Conservation (phyloP, 2,888 invertebrate genomes). For the Synergus itoensis region DNA sequence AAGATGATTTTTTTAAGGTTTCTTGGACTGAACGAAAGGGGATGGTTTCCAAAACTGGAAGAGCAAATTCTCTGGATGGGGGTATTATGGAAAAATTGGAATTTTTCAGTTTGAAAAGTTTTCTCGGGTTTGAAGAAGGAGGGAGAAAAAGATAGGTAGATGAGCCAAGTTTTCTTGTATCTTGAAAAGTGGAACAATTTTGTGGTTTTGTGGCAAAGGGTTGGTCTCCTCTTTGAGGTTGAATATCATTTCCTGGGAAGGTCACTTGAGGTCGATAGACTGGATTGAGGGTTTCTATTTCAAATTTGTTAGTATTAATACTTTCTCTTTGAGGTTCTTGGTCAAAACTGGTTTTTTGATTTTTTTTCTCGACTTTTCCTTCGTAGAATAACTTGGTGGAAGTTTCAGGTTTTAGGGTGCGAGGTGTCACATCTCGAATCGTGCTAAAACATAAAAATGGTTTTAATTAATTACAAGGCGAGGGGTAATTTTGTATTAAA, state of each 20-base stretch:
- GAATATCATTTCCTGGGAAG: conserved; percentile 34
- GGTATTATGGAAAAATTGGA: conserved; percentile 21
- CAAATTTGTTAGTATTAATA: neutral
- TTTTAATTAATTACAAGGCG: neutral
- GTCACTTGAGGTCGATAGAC: conserved; percentile 50
- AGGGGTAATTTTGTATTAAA: neutral
- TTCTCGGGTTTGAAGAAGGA: neutral
- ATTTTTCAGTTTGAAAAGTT: neutral
- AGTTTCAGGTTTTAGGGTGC: neutral
- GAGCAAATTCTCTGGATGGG: conserved; percentile 43
- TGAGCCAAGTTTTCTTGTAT: neutral
- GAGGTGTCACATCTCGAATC: neutral
- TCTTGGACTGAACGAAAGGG: conserved; percentile 36
- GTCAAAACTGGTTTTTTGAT: neutral
- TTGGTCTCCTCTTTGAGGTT: neutral
- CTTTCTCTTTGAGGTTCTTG: neutral
- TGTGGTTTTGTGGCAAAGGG: neutral
- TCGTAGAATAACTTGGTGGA: neutral
- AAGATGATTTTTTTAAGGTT: neutral
- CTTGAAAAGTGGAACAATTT: neutral
- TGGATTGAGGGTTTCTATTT: conserved; percentile 48
- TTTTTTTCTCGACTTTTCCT: neutral
- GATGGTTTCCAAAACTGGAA: conserved; percentile 36
- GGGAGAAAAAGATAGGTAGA: conserved; percentile 18
- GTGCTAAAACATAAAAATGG: neutral